Conservation (phyloP, 2,113 vertebrate species). For the Azemiops feae region DNA sequence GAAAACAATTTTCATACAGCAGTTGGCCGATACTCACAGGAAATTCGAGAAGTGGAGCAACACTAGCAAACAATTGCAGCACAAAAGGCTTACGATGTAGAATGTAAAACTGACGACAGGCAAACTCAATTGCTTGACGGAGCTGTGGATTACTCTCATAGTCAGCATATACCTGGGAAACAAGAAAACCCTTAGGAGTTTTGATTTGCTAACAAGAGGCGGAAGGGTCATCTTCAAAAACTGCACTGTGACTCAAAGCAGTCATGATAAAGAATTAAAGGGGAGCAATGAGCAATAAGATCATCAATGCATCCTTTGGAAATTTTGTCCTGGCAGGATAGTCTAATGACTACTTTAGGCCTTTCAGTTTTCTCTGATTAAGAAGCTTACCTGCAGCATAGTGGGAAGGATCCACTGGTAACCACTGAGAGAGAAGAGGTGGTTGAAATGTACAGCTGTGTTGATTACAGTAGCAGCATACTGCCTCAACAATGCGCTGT, state of each 20-base stretch:
- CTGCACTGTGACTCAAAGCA: background rate
- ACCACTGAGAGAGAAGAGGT: conserved; percentile 96
- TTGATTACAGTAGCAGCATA: conserved; percentile 96
- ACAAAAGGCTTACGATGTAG: conserved; percentile 96
- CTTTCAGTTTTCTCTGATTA: background rate
- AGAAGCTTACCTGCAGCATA: conserved; percentile 86
- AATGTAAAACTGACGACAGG: conserved; percentile 96
- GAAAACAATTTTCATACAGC: background rate
- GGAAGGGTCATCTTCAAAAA: background rate
- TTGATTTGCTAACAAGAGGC: background rate
- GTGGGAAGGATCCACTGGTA: conserved; percentile 99
- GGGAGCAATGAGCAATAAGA: background rate
- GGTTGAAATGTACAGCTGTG: conserved; percentile 96
- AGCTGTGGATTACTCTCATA: conserved; percentile 95
- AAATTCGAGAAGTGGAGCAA: conserved; percentile 93
- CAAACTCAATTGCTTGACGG: conserved; percentile 92
- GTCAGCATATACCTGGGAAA: conserved; percentile 87
- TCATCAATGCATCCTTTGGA: background rate
- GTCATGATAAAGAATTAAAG: background rate
- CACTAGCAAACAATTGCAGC: conserved; percentile 95
- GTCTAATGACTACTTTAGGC: background rate
- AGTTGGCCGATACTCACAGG: conserved; percentile 75
- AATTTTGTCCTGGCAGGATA: background rate
- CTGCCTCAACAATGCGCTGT: conserved; percentile 93
- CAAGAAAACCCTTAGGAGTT: background rate